Evolutionary conservation across 2,888 invertebrate species (phyloP), one percentile per base, ranked within the genome.

Genomic region (Cotesia congregata): DNA sequence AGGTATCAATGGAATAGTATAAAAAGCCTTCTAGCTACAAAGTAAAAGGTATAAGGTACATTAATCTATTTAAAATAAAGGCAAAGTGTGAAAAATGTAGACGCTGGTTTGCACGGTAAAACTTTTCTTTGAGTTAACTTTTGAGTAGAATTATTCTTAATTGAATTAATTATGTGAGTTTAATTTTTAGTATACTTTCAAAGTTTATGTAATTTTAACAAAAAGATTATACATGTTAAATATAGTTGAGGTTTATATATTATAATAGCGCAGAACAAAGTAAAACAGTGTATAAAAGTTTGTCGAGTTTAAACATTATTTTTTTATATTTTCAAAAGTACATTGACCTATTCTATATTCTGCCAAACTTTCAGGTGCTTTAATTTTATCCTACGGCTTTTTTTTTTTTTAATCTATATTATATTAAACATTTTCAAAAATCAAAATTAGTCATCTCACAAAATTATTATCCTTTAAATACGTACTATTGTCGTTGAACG

Each of bases 151-250:
- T 15, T 20, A 64, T 64, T 64, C 15, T 20, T 64, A 64, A 20
- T 64, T 64, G 17, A 67, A 67, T 67, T 67, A 67, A 67, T 67
- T 50, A 50, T 9, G 50, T 50, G 3, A 4, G 50, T 50, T 50
- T 50, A 50, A 50, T 50, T 50, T 50, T 50, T 50, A 50, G 50
- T 50, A 12, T 50, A 50, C 50, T 50, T 50, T 50, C 50, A 50
- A 50, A 50, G 9, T 50, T 50, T 50, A 50, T 50, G 12, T 12
- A 50, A 50, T 50, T 50, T 50, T 12, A 50, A 50, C 7, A 50
- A 50, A 50, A 50, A 12, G 12, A 12, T 12, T 50, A 50, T 50
- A 50, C 4, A 50, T 12, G 50, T 50, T 50, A 12, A 50, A 50
- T 12, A 50, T 4, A 50, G 50, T 50, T 50, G 12, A 50, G 12